Percentiles rank a stretch among this genome's conserved stretches.
Conservation (phyloP, 2,113 vertebrate species). For the Zingel zingel region DNA sequence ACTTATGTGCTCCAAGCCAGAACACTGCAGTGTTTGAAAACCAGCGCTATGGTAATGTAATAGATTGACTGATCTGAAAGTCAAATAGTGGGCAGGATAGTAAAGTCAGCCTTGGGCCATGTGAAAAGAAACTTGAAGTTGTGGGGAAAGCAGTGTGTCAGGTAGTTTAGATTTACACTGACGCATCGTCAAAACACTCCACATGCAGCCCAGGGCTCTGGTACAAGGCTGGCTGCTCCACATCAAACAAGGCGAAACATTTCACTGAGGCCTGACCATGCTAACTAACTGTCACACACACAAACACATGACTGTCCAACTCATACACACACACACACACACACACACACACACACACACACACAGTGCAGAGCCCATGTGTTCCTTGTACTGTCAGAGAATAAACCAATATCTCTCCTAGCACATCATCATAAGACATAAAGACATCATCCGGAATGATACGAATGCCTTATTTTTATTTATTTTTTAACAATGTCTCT, state of each 20-base stretch:
- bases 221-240: slow-evolving; percentile 32
- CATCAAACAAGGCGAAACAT: slow-evolving; percentile 53
- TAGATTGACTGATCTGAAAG: slow-evolving; percentile 60
- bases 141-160: slow-evolving; percentile 25
- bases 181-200: slow-evolving; percentile 50
- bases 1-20: slow-evolving; percentile 45
- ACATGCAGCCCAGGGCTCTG: slow-evolving; percentile 14
- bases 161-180: slow-evolving; percentile 55
- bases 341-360: background rate
- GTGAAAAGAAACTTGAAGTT: slow-evolving; percentile 44
- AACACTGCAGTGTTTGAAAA: slow-evolving; percentile 55
- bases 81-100: slow-evolving; percentile 59
- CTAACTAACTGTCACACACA: slow-evolving; percentile 65
- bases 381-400: slow-evolving; percentile 10
- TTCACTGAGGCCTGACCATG: slow-evolving; percentile 26
- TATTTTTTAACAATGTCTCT: too few species aligned
- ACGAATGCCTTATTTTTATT: background rate
- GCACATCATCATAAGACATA: slow-evolving; percentile 6
- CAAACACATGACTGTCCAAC: slow-evolving; percentile 8
- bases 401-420: slow-evolving; percentile 20
- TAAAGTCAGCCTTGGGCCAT: slow-evolving; percentile 41
- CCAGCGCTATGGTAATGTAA: slow-evolving; percentile 57
- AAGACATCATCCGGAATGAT: background rate
- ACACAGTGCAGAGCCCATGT: background rate
- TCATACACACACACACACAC: background rate